Conservation (phyloP, 2,888 invertebrate species). For the Scrobipalpa atriplicella region DNA sequence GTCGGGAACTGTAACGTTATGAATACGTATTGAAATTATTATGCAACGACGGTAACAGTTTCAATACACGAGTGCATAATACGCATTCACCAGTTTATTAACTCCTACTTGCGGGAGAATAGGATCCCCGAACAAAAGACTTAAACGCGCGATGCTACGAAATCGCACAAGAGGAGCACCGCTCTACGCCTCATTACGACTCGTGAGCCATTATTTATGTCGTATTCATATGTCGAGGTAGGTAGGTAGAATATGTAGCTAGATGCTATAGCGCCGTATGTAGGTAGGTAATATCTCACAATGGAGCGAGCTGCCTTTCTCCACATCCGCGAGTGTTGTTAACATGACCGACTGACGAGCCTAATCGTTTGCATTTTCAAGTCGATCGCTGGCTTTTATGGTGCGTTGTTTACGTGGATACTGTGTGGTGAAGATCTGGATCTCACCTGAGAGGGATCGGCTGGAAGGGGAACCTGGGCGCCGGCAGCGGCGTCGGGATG, state of each 20-base stretch:
- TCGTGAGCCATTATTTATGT: slow-evolving; percentile 44
- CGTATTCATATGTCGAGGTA: slow-evolving; percentile 40
- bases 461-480: slow-evolving; percentile 71
- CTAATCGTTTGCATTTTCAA: slow-evolving; percentile 36
- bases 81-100: slow-evolving; percentile 29
- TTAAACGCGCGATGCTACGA: slow-evolving; percentile 58
- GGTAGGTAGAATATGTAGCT: slow-evolving; percentile 26
- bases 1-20: slow-evolving; percentile 23
- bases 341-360: slow-evolving; percentile 53
- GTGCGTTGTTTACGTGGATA: slow-evolving; percentile 36
- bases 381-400: slow-evolving; percentile 43
- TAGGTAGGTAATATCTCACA: slow-evolving; percentile 40
- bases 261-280: slow-evolving; percentile 25
- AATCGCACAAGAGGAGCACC: slow-evolving; percentile 38
- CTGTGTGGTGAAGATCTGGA: background rate
- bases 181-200: slow-evolving; percentile 40
- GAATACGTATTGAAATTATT: slow-evolving; percentile 28
- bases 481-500: slow-evolving; percentile 60
- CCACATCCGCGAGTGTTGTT: slow-evolving; percentile 49
- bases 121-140: slow-evolving; percentile 57
- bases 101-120: slow-evolving; percentile 33
- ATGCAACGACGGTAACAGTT: slow-evolving; percentile 27
- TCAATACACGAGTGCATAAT: slow-evolving; percentile 20
- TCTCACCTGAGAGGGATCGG: slow-evolving; percentile 76
- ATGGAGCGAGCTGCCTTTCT: slow-evolving; percentile 51